A percentile compares a stretch with the other conserved stretches of the same genome.
phyloP scores from a whole-genome alignment of 2,888 invertebrate genomes.

The Conistra vaccinii region DNA sequence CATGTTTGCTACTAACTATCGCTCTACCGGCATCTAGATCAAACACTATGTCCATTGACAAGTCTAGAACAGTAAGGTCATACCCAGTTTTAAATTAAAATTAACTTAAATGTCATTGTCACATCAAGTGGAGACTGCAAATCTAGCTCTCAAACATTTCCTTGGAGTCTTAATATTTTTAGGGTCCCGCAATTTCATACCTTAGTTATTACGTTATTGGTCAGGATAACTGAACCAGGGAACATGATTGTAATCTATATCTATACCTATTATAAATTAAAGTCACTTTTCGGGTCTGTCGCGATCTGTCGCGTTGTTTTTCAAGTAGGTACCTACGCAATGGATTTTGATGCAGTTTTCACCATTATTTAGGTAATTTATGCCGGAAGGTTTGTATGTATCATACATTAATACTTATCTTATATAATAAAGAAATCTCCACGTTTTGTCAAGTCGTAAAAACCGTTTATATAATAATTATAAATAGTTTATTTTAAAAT shows the following conservation, averaged over 20 bases:
- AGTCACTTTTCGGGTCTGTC: background rate
- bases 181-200: background rate
- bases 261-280: background rate
- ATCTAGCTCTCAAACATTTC: background rate
- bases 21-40: background rate
- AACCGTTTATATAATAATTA: background rate
- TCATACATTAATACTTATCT: background rate
- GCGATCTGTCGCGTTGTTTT: too few relatives aligned
- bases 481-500: conserved; percentile 4
- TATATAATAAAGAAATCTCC: too few relatives aligned
- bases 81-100: background rate
- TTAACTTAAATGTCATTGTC: conserved; percentile 22
- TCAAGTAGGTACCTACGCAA: too few relatives aligned
- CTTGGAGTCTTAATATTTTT: background rate
- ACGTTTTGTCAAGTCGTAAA: background rate
- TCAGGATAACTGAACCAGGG: too few relatives aligned
- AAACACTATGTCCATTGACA: background rate
- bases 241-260: background rate
- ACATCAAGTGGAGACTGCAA: background rate
- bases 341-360: background rate
- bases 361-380: background rate
- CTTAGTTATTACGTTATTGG: background rate
- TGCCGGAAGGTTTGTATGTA: background rate
- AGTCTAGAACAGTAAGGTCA: background rate
- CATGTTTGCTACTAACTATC: background rate